A percentile compares a stretch with the other conserved stretches of the same genome.
phyloP scores from a whole-genome alignment of 2,888 invertebrate species.

The Rhingia campestris region DNA sequence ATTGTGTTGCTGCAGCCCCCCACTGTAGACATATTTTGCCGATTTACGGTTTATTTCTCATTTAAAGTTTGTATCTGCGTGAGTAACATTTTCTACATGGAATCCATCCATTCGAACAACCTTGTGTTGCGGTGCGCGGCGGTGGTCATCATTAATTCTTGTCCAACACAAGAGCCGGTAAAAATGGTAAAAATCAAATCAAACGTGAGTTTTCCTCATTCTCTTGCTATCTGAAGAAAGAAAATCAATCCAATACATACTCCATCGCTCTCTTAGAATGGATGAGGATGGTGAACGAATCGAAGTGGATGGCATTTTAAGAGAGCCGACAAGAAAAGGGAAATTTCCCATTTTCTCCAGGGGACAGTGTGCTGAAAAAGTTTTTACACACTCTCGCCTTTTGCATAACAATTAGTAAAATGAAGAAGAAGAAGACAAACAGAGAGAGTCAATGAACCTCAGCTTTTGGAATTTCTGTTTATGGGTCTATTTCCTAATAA shows the following conservation, averaged over 20 bases:
- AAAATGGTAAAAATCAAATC: conserved; percentile 47
- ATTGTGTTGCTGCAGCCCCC: neutral
- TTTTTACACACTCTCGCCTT: conserved; percentile 42
- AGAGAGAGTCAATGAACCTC: conserved; percentile 54
- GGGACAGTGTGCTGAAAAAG: conserved; percentile 57
- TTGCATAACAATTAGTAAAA: conserved; percentile 50
- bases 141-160: conserved; percentile 48
- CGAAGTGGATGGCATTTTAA: neutral
- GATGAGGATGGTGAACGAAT: too few species aligned
- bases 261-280: conserved; percentile 31
- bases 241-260: neutral
- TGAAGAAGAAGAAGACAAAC: conserved; percentile 13
- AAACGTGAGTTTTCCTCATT: conserved; percentile 15
- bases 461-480: conserved; percentile 49
- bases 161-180: conserved; percentile 58
- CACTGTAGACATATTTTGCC: conserved; percentile 46
- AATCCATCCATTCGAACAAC: conserved; percentile 39
- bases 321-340: conserved; percentile 4
- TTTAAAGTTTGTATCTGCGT: conserved; percentile 1
- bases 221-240: neutral
- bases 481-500: conserved; percentile 51
- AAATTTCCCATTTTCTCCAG: neutral
- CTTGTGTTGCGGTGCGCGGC: conserved; percentile 29
- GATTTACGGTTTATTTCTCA: conserved; percentile 57
- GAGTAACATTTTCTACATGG: neutral